A percentile compares a stretch with the other conserved stretches of the same genome.
Evolutionary conservation across 1,140 invertebrate species (phyloP).

Genomic region (Callitettix versicolor): DNA sequence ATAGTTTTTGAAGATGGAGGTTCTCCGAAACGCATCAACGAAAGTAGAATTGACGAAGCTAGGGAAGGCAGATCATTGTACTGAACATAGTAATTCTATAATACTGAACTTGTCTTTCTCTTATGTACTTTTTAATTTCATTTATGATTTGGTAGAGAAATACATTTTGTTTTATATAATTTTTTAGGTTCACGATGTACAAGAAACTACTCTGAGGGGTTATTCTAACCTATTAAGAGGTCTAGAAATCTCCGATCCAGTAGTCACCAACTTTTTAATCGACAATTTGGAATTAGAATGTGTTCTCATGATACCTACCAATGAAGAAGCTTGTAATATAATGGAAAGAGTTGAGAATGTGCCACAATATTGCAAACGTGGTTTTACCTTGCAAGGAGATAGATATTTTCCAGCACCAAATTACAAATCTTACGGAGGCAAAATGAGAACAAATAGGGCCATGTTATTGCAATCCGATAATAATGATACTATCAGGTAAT

Average conservation of each 20-base stretch:
- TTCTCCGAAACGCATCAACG: no score
- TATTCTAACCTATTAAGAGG: slow-evolving; percentile 45
- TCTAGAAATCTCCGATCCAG: slow-evolving; percentile 58
- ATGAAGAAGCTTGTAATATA: slow-evolving; percentile 51
- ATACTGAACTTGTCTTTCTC: no score
- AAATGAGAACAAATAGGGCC: slow-evolving; percentile 4
- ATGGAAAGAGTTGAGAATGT: slow-evolving; percentile 42
- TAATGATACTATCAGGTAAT: slow-evolving; percentile 17
- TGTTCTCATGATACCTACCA: slow-evolving; percentile 54
- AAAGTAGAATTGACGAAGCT: no score
- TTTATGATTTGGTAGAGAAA: no score
- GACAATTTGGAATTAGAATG: slow-evolving; percentile 63
- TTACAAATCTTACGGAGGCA: slow-evolving; percentile 14
- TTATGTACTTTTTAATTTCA: no score
- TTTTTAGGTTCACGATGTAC: no score
- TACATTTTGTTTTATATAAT: no score
- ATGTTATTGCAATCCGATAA: slow-evolving; percentile 19
- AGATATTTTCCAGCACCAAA: slow-evolving; percentile 15
- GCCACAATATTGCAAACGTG: slow-evolving; percentile 32
- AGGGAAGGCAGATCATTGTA: no score
- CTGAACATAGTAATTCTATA: no score
- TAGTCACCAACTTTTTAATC: slow-evolving; percentile 74
- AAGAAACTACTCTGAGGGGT: no score
- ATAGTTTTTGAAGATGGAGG: no score
- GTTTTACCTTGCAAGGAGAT: slow-evolving; percentile 8